phyloP scores from a whole-genome alignment of 2,113 vertebrate species.

The Myotis brandtii region DNA sequence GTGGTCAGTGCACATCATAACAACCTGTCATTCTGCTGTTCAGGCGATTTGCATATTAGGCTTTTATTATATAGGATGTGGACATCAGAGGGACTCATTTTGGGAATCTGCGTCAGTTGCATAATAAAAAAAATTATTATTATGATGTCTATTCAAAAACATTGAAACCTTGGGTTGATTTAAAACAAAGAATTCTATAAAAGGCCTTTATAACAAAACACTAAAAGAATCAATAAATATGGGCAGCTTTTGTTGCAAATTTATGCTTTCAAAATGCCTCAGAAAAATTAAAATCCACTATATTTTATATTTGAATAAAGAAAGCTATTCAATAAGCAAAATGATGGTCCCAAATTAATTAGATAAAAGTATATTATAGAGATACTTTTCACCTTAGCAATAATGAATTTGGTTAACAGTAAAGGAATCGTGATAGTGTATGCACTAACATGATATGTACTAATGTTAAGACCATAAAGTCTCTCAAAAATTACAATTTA shows the following conservation, averaged over 20 bases:
- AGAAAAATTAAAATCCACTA: constrained; percentile 32
- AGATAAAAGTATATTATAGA: not conserved
- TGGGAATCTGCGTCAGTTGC: not conserved
- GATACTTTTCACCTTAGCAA: not conserved
- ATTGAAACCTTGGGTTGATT: constrained; percentile 57
- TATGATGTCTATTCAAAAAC: not conserved
- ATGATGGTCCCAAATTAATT: not conserved
- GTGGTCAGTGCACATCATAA: too few relatives aligned
- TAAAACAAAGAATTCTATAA: constrained; percentile 69
- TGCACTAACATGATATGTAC: not conserved
- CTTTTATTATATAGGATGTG: too few relatives aligned
- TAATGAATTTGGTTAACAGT: not conserved
- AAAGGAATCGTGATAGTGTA: not conserved
- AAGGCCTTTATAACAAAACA: constrained; percentile 46
- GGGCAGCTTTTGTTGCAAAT: not conserved
- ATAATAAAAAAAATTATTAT: constrained; percentile 28
- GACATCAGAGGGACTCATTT: not conserved
- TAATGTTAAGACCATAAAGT: not conserved
- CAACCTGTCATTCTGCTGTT: too few relatives aligned
- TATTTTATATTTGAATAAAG: constrained; percentile 14
- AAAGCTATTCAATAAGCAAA: not conserved
- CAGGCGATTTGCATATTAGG: too few relatives aligned
- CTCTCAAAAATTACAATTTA: not conserved
- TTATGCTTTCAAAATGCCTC: constrained; percentile 61
- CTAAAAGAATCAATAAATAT: constrained; percentile 30